Percentiles rank a stretch among this genome's conserved stretches.
These are phyloP conservation scores for Prolemur simus DNA, from an alignment of 2,113 vertebrate genomes.

Conservation along the genomic window DNA sequence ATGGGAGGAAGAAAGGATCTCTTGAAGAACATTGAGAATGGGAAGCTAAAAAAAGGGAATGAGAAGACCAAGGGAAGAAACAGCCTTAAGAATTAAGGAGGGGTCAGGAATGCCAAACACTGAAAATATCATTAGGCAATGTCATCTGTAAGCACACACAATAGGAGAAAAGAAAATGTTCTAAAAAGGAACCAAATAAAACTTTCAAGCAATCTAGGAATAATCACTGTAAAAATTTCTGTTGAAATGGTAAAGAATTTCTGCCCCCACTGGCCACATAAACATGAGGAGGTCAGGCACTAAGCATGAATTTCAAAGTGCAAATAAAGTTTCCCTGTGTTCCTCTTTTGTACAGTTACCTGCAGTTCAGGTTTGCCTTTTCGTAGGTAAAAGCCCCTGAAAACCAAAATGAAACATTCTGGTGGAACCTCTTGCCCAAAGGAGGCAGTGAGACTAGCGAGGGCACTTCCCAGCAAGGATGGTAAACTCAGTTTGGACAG, in stretches of 20 bases:
- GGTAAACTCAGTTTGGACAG: not conserved
- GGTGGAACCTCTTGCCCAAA: not conserved
- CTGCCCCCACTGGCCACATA: not conserved
- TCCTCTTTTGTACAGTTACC: not conserved
- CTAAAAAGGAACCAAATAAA: conserved; percentile 5
- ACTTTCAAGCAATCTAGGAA: not conserved
- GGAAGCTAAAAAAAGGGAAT: not conserved
- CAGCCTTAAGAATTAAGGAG: not conserved
- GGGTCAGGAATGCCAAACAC: not conserved
- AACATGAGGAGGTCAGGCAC: not conserved
- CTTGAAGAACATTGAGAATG: not conserved
- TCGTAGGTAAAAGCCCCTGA: not conserved
- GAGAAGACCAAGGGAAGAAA: not conserved
- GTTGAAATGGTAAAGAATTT: not conserved
- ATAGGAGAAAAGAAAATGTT: not conserved
- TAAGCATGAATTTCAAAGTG: not conserved
- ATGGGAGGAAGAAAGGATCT: not conserved
- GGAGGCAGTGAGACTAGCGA: not conserved
- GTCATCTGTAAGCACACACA: not conserved
- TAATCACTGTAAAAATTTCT: not conserved
- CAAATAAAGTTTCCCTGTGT: not conserved
- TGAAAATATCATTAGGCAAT: not conserved
- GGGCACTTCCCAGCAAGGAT: not conserved
- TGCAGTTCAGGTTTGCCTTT: not conserved
- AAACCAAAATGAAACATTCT: not conserved